Evolutionary conservation across 1,140 invertebrate species (phyloP).

Genomic region (Drosophila ogumai): DNA sequence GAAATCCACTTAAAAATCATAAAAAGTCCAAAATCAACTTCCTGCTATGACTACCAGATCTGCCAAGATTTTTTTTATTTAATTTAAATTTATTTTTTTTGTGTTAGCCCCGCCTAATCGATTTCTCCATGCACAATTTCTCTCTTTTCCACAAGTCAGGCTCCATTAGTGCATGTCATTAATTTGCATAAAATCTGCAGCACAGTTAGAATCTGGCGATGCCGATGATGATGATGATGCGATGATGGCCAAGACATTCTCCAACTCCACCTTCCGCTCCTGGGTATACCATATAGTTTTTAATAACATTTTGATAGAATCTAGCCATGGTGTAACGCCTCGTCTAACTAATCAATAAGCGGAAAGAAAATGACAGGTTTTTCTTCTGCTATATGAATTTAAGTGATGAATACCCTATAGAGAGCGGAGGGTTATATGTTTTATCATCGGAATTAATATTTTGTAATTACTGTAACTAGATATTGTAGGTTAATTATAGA

Average conservation of each 20-base stretch:
- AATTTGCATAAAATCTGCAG: conserved; percentile 74
- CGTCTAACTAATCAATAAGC: conserved; percentile 71
- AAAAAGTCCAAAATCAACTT: conserved; percentile 2
- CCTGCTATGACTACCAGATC: conserved; percentile 14
- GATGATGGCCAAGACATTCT: conserved; percentile 35
- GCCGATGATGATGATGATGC: conserved; percentile 18
- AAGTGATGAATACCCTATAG: conserved; percentile 11
- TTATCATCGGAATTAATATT: neutral
- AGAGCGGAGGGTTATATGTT: neutral
- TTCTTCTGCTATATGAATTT: neutral
- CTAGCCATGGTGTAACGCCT: conserved; percentile 50
- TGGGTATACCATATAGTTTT: conserved; percentile 16
- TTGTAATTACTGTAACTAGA: neutral
- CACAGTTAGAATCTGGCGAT: conserved; percentile 58
- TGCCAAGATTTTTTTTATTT: conserved; percentile 4
- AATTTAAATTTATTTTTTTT: conserved; percentile 2
- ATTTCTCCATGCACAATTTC: conserved; percentile 46
- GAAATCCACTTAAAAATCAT: conserved; percentile 17
- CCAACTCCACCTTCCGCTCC: conserved; percentile 11
- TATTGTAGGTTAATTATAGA: too few relatives aligned
- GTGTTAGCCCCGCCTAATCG: conserved; percentile 45
- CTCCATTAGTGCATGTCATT: conserved; percentile 79
- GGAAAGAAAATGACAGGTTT: conserved; percentile 23
- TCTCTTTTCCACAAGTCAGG: conserved; percentile 41
- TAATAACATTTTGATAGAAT: conserved; percentile 76